Conservation (phyloP, 2,113 vertebrate genomes). For the Tragelaphus imberbis region DNA sequence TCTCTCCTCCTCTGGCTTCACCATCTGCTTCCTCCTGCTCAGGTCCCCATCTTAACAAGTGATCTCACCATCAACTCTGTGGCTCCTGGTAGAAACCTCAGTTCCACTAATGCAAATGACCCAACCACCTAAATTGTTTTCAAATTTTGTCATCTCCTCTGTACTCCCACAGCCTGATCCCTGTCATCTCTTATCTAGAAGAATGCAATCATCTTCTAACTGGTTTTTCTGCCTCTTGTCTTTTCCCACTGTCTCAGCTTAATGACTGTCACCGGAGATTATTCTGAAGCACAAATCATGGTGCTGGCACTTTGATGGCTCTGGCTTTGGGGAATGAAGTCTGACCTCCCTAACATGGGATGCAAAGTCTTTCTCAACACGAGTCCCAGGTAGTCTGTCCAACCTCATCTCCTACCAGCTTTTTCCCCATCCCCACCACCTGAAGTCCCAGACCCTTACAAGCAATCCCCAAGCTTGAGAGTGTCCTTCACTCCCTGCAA, state of each 20-base stretch:
- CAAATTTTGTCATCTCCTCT: slow-evolving; percentile 47
- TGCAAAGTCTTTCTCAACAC: slow-evolving; percentile 11
- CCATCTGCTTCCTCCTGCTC: neutral
- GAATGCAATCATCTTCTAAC: slow-evolving; percentile 42
- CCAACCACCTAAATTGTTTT: slow-evolving; percentile 47
- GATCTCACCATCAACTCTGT: neutral
- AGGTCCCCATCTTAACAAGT: neutral
- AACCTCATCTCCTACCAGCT: neutral
- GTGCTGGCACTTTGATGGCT: slow-evolving; percentile 22
- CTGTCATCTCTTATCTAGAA: slow-evolving; percentile 48
- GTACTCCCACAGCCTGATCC: slow-evolving; percentile 6
- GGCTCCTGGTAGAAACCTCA: slow-evolving; percentile 22
- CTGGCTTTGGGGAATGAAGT: slow-evolving; percentile 30
- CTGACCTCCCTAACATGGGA: neutral
- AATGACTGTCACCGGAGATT: slow-evolving; percentile 47
- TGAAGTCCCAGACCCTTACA: neutral
- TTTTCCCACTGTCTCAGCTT: slow-evolving; percentile 38
- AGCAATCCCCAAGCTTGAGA: neutral
- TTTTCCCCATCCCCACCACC: neutral
- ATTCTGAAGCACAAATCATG: slow-evolving; percentile 49
- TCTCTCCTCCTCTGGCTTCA: neutral
- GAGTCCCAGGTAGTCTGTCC: neutral
- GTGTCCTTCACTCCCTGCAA: neutral
- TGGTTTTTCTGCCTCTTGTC: slow-evolving; percentile 46
- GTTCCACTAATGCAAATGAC: slow-evolving; percentile 30